These are phyloP conservation scores for Pasiphila rectangulata DNA, from an alignment of 2,888 invertebrate species.

Conservation along the genomic window DNA sequence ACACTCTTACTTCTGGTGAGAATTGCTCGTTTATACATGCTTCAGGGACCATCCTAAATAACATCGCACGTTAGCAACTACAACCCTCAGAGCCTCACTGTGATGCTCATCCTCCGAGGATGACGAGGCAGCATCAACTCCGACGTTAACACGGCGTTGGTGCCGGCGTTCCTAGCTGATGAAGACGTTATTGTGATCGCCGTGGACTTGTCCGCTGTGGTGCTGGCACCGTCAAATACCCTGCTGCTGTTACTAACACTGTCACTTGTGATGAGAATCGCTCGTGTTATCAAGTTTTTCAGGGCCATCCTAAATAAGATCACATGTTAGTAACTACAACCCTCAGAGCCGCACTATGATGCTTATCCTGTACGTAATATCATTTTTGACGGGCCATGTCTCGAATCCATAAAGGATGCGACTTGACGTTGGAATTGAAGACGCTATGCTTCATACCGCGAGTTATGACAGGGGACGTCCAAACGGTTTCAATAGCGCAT, in stretches of 20 bases:
- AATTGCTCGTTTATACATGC: no score
- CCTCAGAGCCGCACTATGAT: conserved; percentile 41
- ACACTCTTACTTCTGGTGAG: conserved; percentile 44
- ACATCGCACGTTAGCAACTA: no score
- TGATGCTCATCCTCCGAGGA: conserved; percentile 49
- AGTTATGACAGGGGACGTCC: no score
- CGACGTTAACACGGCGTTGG: conserved; percentile 38
- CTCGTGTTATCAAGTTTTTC: no score
- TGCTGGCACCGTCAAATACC: conserved; percentile 36
- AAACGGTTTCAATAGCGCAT: no score
- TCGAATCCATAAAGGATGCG: no score
- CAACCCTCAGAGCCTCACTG: conserved; percentile 38
- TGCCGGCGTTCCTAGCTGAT: conserved; percentile 39
- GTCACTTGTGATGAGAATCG: conserved; percentile 40
- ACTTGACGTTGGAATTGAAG: no score
- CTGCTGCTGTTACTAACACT: conserved; percentile 42
- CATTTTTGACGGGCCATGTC: no score
- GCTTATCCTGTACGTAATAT: no score
- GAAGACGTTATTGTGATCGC: conserved; percentile 43
- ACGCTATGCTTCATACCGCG: no score
- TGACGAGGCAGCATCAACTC: conserved; percentile 38
- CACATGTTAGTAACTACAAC: conserved; percentile 47
- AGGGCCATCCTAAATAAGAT: no score
- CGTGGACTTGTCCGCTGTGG: conserved; percentile 43
- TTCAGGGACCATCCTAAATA: no score